Evolutionary conservation across 2,888 invertebrate species (phyloP).

Genomic region (Maniola hyperantus): DNA sequence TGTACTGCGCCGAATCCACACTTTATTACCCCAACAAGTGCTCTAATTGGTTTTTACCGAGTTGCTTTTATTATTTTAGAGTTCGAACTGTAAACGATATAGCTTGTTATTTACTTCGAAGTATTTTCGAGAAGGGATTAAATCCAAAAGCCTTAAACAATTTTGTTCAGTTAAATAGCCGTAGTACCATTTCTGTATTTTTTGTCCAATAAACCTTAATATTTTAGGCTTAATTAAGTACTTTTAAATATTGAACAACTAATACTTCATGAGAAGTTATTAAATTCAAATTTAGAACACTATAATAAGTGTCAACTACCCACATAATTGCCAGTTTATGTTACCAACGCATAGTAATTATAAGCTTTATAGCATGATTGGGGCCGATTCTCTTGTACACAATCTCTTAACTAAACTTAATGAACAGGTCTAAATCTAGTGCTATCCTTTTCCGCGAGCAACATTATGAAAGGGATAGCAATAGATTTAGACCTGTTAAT

Average conservation of each 20-base stretch:
- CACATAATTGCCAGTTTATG: not conserved
- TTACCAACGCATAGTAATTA: not conserved
- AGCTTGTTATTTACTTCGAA: not conserved
- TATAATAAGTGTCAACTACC: not conserved
- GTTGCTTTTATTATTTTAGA: slow-evolving; percentile 26
- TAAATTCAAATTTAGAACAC: slow-evolving; percentile 1
- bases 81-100: slow-evolving; percentile 11
- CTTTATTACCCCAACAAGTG: slow-evolving; percentile 39
- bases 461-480: too few relatives aligned
- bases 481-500: too few relatives aligned
- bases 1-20: slow-evolving; percentile 69
- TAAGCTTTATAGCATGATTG: not conserved
- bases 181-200: not conserved
- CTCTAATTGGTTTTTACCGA: slow-evolving; percentile 18
- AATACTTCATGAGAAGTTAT: not conserved
- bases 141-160: not conserved
- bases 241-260: not conserved
- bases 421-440: too few relatives aligned
- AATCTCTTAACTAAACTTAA: too few relatives aligned
- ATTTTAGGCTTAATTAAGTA: not conserved
- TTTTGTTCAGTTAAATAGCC: not conserved
- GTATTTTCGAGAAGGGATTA: slow-evolving; percentile 4
- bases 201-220: not conserved
- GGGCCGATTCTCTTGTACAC: too few relatives aligned
- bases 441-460: too few relatives aligned